Evolutionary conservation across 2,797 vertebrate genomes (phyloP).

Genomic region (Hapalemur alaotrensis): DNA sequence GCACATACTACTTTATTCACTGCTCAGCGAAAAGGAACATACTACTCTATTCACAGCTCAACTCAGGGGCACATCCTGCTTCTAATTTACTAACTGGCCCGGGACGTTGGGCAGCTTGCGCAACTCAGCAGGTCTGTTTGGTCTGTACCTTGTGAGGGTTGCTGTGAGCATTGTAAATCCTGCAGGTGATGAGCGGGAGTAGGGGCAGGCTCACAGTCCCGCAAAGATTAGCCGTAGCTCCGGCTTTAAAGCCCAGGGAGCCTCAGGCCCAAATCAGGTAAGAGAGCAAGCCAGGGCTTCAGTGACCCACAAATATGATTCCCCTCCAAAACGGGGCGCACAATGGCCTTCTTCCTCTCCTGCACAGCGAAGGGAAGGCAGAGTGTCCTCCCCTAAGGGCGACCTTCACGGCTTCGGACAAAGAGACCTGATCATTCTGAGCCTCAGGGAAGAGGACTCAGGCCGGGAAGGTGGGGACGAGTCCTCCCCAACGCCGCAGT

Average conservation of each 20-base stretch:
- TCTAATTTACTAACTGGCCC: neutral
- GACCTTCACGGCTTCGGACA: neutral
- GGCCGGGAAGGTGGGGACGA: neutral
- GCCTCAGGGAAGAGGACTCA: neutral
- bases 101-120: neutral
- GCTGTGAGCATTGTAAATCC: neutral
- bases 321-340: neutral
- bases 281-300: neutral
- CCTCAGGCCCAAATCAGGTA: neutral
- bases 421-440: neutral
- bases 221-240: neutral
- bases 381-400: neutral
- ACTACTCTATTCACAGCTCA: neutral
- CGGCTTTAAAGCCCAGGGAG: neutral
- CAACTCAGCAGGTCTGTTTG: neutral
- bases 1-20: neutral
- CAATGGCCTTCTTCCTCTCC: neutral
- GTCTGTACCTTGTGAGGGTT: neutral
- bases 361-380: neutral
- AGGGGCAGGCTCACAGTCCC: neutral
- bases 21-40: neutral
- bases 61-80: neutral
- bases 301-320: neutral
- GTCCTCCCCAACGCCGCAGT: neutral
- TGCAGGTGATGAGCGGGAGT: fast-evolving